Evolutionary conservation across 1,140 invertebrate species (phyloP).

Genomic region (Alviniconcha marisindica): DNA sequence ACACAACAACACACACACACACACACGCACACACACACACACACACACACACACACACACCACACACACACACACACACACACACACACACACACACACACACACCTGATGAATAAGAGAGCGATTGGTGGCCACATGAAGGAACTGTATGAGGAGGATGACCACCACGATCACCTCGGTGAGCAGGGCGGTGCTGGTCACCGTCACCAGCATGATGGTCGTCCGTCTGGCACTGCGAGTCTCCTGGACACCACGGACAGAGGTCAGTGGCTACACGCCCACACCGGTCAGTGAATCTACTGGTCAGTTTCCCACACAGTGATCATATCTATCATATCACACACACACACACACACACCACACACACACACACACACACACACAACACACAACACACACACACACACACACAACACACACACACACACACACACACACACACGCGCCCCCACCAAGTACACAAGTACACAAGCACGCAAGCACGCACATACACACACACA

Average conservation of each 20-base stretch:
- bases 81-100: not conserved
- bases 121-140: not conserved
- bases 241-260: not conserved
- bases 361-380: too few relatives aligned
- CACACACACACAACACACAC: too few relatives aligned
- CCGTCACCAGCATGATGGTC: constrained; percentile 12
- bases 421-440: too few relatives aligned
- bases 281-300: too few relatives aligned
- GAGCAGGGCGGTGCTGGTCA: constrained; percentile 2
- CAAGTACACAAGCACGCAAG: too few relatives aligned
- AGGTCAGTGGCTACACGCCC: not conserved
- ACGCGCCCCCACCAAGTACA: too few relatives aligned
- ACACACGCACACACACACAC: not conserved
- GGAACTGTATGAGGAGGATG: constrained; percentile 1
- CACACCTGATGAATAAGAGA: not conserved
- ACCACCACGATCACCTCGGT: not conserved
- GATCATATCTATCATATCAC: too few relatives aligned
- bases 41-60: not conserved
- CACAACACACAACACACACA: too few relatives aligned
- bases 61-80: not conserved
- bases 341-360: too few relatives aligned
- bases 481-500: too few relatives aligned
- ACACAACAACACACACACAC: too few relatives aligned
- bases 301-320: not conserved
- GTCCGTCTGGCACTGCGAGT: not conserved